Conservation (phyloP, 2,797 vertebrate genomes). For the Epinephelus malabaricus region DNA sequence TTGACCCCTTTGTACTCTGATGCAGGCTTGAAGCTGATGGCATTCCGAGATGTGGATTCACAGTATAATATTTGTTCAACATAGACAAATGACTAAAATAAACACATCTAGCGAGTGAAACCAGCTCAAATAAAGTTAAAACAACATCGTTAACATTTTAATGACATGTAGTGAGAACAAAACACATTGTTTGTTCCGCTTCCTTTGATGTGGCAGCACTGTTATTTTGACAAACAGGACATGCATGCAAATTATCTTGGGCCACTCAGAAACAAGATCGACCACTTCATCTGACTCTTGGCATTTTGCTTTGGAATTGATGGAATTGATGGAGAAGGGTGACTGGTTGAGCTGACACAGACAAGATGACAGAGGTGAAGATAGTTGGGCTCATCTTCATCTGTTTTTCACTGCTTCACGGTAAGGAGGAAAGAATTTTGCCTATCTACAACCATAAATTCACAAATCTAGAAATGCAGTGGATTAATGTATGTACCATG, state of each 20-base stretch:
- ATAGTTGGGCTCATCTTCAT: constrained; percentile 12
- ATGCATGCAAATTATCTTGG: no score
- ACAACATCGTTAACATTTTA: not conserved
- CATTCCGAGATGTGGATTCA: not conserved
- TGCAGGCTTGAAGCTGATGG: not conserved
- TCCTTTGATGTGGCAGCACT: not conserved
- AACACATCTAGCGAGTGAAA: not conserved
- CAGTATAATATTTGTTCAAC: not conserved
- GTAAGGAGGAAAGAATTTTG: constrained; percentile 39
- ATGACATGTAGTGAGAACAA: not conserved
- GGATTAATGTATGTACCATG: no score
- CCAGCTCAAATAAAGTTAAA: not conserved
- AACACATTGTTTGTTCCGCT: not conserved
- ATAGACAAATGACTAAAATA: not conserved
- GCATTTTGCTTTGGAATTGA: not conserved
- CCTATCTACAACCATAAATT: not conserved
- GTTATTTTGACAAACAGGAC: not conserved
- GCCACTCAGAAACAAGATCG: not conserved
- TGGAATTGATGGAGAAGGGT: not conserved
- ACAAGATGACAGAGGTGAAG: constrained; percentile 21
- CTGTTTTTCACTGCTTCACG: constrained; percentile 37
- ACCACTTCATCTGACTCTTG: not conserved
- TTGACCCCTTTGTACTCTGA: not conserved
- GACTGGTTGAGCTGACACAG: not conserved
- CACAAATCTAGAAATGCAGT: no score